These are phyloP conservation scores for Brenthis hecate DNA, from an alignment of 2,888 invertebrate species.

Conservation along the genomic window DNA sequence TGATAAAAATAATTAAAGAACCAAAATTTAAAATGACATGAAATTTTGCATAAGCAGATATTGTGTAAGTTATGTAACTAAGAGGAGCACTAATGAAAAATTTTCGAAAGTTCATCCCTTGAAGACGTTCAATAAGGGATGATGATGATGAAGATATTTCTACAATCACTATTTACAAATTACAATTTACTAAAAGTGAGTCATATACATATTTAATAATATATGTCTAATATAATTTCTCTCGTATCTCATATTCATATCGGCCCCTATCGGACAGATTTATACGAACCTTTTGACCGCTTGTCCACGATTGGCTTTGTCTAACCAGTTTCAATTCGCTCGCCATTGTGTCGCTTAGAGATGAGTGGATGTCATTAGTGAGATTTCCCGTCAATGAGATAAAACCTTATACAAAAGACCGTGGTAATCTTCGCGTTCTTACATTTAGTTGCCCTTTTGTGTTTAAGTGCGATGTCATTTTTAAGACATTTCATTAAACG, in stretches of 20 bases:
- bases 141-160: too few species aligned
- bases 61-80: too few species aligned
- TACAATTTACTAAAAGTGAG: too few species aligned
- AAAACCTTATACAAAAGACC: conserved; percentile 72
- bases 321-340: conserved; percentile 75
- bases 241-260: conserved; percentile 32
- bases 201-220: too few species aligned
- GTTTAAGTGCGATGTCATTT: conserved; percentile 44
- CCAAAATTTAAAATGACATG: too few species aligned
- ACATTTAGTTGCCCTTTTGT: conserved; percentile 55
- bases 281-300: conserved; percentile 57
- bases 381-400: conserved; percentile 65
- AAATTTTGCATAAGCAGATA: too few species aligned
- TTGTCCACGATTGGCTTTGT: conserved; percentile 67
- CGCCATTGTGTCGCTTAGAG: conserved; percentile 68
- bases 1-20: too few species aligned
- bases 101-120: too few species aligned
- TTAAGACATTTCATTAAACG: conserved; percentile 37
- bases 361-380: conserved; percentile 79
- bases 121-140: too few species aligned
- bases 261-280: conserved; percentile 57
- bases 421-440: conserved; percentile 65
- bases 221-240: too few species aligned
- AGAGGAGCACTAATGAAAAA: too few species aligned
- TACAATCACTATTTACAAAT: too few species aligned